phyloP scores from a whole-genome alignment of 2,797 vertebrate species.

The Clarias platycephalus region DNA sequence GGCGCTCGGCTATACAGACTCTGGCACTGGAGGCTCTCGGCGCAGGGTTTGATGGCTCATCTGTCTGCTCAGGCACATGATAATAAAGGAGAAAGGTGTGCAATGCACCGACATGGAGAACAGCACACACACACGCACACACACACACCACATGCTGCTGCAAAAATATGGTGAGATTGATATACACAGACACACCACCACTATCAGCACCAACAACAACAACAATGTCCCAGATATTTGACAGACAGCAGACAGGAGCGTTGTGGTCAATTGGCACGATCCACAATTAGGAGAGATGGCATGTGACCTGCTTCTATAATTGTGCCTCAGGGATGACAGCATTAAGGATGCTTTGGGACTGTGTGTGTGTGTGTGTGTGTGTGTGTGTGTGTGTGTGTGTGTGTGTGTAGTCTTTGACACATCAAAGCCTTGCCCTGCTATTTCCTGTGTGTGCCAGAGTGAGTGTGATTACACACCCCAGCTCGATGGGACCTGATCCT shows the following conservation, averaged over 20 bases:
- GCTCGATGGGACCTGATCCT: slow-evolving; percentile 15
- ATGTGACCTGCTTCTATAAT: slow-evolving; percentile 70
- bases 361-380: slow-evolving; percentile 32
- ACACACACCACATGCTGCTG: slow-evolving; percentile 2
- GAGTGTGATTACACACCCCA: slow-evolving; percentile 41
- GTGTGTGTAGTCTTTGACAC: slow-evolving; percentile 54
- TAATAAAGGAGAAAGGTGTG: slow-evolving; percentile 29
- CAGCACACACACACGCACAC: background rate
- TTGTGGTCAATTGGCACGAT: slow-evolving; percentile 56
- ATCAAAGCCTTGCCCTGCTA: slow-evolving; percentile 61
- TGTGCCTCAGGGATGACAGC: slow-evolving; percentile 70
- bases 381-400: slow-evolving; percentile 41
- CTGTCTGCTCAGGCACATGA: slow-evolving; percentile 31
- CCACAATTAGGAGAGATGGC: slow-evolving; percentile 66
- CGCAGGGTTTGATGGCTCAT: slow-evolving; percentile 33
- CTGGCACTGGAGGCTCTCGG: slow-evolving; percentile 34
- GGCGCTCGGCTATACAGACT: slow-evolving; percentile 22
- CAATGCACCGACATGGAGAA: background rate
- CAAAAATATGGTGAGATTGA: slow-evolving; percentile 33
- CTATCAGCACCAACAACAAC: background rate
- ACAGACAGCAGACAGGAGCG: slow-evolving; percentile 48
- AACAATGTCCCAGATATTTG: slow-evolving; percentile 35
- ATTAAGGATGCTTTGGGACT: slow-evolving; percentile 44
- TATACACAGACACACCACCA: slow-evolving; percentile 16
- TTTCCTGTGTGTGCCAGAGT: slow-evolving; percentile 56